Conservation (phyloP, 2,888 invertebrate genomes). For the Chaitophorus viminalis region DNA sequence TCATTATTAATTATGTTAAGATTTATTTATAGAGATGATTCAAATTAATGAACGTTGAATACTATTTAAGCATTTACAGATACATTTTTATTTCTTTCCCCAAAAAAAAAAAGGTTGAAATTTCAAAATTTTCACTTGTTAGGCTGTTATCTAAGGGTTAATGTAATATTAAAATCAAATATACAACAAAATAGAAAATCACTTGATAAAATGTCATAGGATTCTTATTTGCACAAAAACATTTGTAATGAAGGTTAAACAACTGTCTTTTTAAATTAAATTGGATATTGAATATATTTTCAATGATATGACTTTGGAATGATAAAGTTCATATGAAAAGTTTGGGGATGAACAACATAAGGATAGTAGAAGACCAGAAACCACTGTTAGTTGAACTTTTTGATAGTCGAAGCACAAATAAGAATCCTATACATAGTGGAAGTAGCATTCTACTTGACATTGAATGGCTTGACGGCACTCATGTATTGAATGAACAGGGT, state of each 20-base stretch:
- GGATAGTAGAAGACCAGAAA: not conserved
- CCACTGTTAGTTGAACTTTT: not conserved
- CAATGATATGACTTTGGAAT: not conserved
- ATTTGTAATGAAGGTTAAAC: not conserved
- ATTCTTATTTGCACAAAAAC: constrained; percentile 12
- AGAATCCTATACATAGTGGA: not conserved
- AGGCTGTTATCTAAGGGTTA: too few relatives aligned
- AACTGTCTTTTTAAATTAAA: not conserved
- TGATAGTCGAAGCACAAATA: not conserved
- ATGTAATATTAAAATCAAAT: too few relatives aligned
- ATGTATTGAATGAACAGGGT: not conserved
- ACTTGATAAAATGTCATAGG: not conserved
- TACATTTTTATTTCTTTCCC: too few relatives aligned
- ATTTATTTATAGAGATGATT: too few relatives aligned
- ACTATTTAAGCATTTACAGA: too few relatives aligned
- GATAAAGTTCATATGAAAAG: not conserved
- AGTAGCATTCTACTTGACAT: not conserved
- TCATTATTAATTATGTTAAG: too few relatives aligned
- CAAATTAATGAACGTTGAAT: not conserved
- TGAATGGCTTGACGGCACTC: not conserved
- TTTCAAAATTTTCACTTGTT: too few relatives aligned
- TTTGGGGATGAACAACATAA: too few relatives aligned
- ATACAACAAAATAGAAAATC: not conserved
- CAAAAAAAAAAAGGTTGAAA: too few relatives aligned
- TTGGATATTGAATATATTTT: not conserved